Conservation (phyloP, 2,888 invertebrate species). For the Lampropteryx suffumata region DNA sequence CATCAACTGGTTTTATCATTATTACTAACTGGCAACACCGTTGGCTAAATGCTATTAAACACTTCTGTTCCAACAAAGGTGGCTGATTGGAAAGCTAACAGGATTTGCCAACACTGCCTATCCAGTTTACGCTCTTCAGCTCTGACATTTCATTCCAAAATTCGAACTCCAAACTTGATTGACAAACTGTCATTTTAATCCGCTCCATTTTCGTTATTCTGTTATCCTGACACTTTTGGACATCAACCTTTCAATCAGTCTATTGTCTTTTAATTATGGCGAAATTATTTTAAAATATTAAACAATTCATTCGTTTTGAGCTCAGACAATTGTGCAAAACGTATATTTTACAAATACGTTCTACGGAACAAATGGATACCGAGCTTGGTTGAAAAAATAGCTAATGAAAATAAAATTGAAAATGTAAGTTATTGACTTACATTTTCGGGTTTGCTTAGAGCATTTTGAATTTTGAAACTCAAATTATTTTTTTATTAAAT, state of each 20-base stretch:
- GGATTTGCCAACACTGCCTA: not conserved
- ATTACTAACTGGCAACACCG: too few species aligned
- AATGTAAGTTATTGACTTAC: constrained; percentile 20
- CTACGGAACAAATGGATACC: constrained; percentile 17
- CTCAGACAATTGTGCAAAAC: not conserved
- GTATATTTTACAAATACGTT: not conserved
- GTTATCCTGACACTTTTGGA: too few species aligned
- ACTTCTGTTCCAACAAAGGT: constrained; percentile 1
- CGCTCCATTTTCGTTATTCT: not conserved
- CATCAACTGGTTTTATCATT: too few species aligned
- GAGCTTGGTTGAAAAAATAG: constrained; percentile 24
- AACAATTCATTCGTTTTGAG: too few species aligned
- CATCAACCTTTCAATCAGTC: too few species aligned
- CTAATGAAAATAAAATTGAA: constrained; percentile 17
- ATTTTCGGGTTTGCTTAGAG: constrained; percentile 5
- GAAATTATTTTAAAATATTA: too few species aligned
- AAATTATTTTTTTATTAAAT: too few species aligned
- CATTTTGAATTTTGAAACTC: not conserved
- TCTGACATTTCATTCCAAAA: constrained; percentile 15
- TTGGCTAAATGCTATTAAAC: not conserved
- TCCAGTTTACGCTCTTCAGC: constrained; percentile 36
- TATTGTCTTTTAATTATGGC: too few species aligned
- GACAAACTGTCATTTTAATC: constrained; percentile 15
- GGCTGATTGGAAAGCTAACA: constrained; percentile 14
- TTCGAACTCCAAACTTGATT: constrained; percentile 10